Base-by-base conservation (phyloP, 1,140 invertebrate species). In the Sitodiplosis mosellana region DNA sequence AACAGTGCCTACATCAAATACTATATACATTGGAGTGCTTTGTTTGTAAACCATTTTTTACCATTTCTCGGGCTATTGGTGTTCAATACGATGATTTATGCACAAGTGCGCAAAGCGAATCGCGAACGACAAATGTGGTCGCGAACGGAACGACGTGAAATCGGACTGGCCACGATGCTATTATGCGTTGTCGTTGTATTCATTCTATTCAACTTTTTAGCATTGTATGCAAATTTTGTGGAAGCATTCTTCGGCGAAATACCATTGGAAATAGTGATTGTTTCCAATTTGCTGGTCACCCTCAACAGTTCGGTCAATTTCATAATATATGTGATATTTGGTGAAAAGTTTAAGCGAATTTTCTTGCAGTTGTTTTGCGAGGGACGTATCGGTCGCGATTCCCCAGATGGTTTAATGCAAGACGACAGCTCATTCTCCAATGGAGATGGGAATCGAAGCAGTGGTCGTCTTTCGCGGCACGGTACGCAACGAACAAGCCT, bases 241-340 rank as follows among this genome's bases (percentile, higher is more conserved):
- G 89, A 92, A 60, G 78, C 77, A 17, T 84, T 82, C 58, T 74
- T 72, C 57, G 73, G 75, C 34, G 79, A 68, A 49, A 71, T 72
- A 51, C 59, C 78, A 56, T 69, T 88, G 59, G 76, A 86, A 41
- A 67, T 96, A 42, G 83, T 95, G 7, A 88, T 84, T 56, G 72
- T 75, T 7, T 83, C 84, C 53, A 95, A 97, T 64, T 74, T 96
- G n/a, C 70, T 96, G 22, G 89, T 96, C 11, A 94, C 87, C 21
- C 81, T 96, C 54, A 97, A 97, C 68, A 94, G 89, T 55, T 92
- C 91, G 54, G 85, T 95, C 33, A 97, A 97, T 64, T 96, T 96
- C 62, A 79, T 96, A 46, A 91, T 97, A 51, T 97, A 97, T 67
- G 91, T 94, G 49, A 89, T 93, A 34, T 94, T 95, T 61, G 93